Base-by-base conservation (phyloP, 37 sponge, comb jelly and placozoan genomes). In the Eunapius fragilis region DNA sequence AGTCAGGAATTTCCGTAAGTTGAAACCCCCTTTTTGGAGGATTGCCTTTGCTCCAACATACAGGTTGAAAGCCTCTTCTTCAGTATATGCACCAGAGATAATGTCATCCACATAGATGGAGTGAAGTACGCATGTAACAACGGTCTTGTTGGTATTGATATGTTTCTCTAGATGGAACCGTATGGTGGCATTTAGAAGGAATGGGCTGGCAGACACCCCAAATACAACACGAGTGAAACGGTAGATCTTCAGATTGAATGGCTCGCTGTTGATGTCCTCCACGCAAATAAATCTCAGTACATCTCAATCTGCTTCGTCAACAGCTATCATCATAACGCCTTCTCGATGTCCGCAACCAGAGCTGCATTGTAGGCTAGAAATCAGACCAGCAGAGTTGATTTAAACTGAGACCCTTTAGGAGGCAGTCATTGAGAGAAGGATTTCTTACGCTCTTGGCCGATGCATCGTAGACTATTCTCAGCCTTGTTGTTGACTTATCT, bases 311-410 rank as follows among this genome's bases (percentile, higher is more conserved):
- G 37, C 73, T 68, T 81, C 82, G 3, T 41, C 71, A 2, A 83
- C 83, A 2, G 74, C 38, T 9, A 84, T n/a, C 76, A 84, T 84
- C 25, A 73, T 12, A 83, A 83, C 22, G 83, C 83, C 11, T 83
- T 83, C 73, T 83, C 83, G 0, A 83, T 31, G 26, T 83, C 83
- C 31, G 74, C 90, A 5, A 89, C 90, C 80, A 75, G n/a, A 58
- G 85, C 76, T 33, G 76, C 35, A 0, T 13, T 5, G 36, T 75
- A 76, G 9, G 34, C 27, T n/a, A 68, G 76, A 7, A 84, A 84
- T 68, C 70, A 32, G 19, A 82, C 50, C 19, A 82, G 32, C 26
- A 82, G 72, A 30, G 71, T 36, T 82, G 83, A 30, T 82, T 35
- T 30, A 82, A 82, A 0, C 41, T 82, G 26, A 74, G 83, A n/a